Conservation (phyloP, 2,797 vertebrate species). For the Macrochelys suwanniensis region DNA sequence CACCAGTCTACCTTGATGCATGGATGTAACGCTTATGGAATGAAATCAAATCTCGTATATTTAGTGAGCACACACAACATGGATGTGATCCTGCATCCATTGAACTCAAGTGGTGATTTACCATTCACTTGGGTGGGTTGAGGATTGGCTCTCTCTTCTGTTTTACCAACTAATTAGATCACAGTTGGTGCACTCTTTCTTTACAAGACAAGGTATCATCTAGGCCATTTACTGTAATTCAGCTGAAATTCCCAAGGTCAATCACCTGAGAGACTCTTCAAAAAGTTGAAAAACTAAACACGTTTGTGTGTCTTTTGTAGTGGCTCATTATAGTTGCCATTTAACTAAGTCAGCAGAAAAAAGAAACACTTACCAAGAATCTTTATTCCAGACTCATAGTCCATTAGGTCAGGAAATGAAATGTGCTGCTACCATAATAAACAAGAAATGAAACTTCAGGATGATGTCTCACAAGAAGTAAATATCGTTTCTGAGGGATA, state of each 20-base stretch:
- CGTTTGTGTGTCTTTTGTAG: background rate
- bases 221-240: background rate
- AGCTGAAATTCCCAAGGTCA: background rate
- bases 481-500: background rate
- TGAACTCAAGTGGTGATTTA: background rate
- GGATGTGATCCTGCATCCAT: background rate
- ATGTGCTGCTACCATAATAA: background rate
- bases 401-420: background rate
- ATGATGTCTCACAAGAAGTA: background rate
- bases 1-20: background rate
- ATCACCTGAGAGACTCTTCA: background rate
- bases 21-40: background rate
- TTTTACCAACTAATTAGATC: background rate
- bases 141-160: background rate
- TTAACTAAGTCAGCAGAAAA: background rate
- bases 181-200: rapidly evolving
- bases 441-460: background rate
- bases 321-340: background rate
- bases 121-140: background rate
- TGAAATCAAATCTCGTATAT: background rate
- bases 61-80: background rate
- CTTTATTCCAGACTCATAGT: background rate
- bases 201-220: background rate
- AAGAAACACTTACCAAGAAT: background rate
- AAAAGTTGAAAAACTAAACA: background rate